Conservation (phyloP, 2,888 invertebrate genomes). For the Macrosoma leucophasiata region DNA sequence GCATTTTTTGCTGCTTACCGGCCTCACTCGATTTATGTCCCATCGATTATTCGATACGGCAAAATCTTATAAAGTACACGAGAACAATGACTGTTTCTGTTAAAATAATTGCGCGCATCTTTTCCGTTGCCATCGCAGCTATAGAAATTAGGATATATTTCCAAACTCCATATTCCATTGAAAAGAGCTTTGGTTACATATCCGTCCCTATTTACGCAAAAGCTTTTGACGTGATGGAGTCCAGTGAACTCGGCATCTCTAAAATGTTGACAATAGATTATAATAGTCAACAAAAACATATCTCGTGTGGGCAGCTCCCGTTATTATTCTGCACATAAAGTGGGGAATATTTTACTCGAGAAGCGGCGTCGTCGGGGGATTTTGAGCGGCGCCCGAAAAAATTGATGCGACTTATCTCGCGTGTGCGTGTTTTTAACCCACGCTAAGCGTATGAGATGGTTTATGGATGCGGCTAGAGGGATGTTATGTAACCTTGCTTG, state of each 20-base stretch:
- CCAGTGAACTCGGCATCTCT: too few species aligned
- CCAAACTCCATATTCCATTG: too few species aligned
- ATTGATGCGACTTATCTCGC: conserved; percentile 66
- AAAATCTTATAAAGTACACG: conserved; percentile 1
- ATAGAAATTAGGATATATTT: too few species aligned
- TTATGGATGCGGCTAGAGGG: conserved; percentile 55
- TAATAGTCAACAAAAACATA: too few species aligned
- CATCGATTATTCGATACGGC: too few species aligned
- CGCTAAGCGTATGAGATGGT: conserved; percentile 50
- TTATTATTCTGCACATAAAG: conserved; percentile 68
- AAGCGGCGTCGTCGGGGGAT: conserved; percentile 59
- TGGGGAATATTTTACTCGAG: conserved; percentile 58
- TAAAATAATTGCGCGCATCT: conserved; percentile 6
- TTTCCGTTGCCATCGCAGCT: too few species aligned
- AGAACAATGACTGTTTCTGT: conserved; percentile 9
- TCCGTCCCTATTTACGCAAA: too few species aligned
- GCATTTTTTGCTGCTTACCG: too few species aligned
- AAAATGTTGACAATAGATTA: too few species aligned
- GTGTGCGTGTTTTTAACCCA: conserved; percentile 42
- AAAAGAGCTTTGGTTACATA: conserved; percentile 4
- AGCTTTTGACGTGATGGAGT: too few species aligned
- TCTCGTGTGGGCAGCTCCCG: conserved; percentile 20
- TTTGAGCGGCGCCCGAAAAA: conserved; percentile 60
- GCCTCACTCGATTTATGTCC: too few species aligned
- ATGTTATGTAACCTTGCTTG: too few species aligned